Base-by-base conservation (phyloP, 2,797 vertebrate species). In the Acomys russatus region DNA sequence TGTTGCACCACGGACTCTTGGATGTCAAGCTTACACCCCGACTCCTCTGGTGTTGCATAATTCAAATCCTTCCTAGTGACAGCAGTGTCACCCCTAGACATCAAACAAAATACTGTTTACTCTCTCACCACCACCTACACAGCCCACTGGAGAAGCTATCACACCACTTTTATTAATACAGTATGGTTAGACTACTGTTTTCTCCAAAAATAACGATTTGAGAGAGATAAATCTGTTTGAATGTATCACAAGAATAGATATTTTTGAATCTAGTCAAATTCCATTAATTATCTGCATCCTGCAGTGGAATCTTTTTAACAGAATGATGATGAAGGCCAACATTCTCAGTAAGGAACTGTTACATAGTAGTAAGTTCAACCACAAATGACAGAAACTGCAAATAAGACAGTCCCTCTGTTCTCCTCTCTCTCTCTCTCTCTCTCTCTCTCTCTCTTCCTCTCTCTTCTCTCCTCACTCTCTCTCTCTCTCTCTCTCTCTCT, bases 341-440 rank as follows among this genome's bases (percentile, higher is more conserved):
- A 70, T 68, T 94, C 23, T 44, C 38, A 61, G 20, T 64, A 68
- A 33, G 83, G 12, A 44, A 49, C 92, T 82, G 56, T 82, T 76
- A 64, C 9, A 64, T 74, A 38, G 18, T 17, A 93, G 61, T 76
- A 87, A 95, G 6, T 85, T 88, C 30, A 90, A n/a, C 17, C 54
- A 33, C 33, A 78, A 83, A 96, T 73, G 35, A 80, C 17, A 96
- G 11, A 87, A 89, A 68, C 35, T 28, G 18, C 49, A 70, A 94
- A 49, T 74, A 79, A 92, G 23, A 73, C n/a, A 18, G 22, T 35
- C 23, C 33, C 68, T 73, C n/a, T 18, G 33, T 15, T n/a, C 15
- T 71, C 15, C 35, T 28, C 63, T 64, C 61, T 9, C 22, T 63
- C 61, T 66, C 64, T 66, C 23, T 18, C 59, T 59, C 15, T 15